A percentile compares a stretch with the other conserved stretches of the same genome.
These are phyloP conservation scores for Achlya flavicornis DNA, from an alignment of 2,888 invertebrate genomes.

Conservation along the genomic window DNA sequence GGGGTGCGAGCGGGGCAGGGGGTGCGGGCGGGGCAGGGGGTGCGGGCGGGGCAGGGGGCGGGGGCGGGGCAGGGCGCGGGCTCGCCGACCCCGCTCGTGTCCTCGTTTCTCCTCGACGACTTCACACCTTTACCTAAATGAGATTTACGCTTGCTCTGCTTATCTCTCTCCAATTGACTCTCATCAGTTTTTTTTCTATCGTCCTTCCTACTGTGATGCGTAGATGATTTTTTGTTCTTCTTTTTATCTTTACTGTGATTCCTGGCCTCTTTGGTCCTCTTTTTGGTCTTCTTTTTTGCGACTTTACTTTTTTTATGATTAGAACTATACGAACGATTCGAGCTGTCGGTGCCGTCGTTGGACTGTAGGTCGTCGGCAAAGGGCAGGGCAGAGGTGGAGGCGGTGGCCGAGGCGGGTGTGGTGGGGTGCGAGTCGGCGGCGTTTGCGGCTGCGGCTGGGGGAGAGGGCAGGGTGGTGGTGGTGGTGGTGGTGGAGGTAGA, in stretches of 20 bases:
- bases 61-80: constrained; percentile 10
- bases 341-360: constrained; percentile 21
- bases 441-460: constrained; percentile 7
- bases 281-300: constrained; percentile 43
- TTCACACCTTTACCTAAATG: constrained; percentile 64
- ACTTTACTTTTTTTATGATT: constrained; percentile 31
- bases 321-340: constrained; percentile 19
- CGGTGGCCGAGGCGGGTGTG: constrained; percentile 16
- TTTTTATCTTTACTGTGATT: constrained; percentile 42
- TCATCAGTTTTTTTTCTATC: constrained; percentile 15
- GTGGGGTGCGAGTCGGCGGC: constrained; percentile 25
- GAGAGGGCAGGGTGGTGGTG: constrained; percentile 1
- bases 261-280: constrained; percentile 36
- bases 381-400: constrained; percentile 20
- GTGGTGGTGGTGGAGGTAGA: constrained; percentile 25
- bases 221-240: constrained; percentile 24
- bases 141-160: constrained; percentile 54
- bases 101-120: constrained; percentile 45
- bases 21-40: constrained; percentile 19
- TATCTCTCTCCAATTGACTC: constrained; percentile 34
- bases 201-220: not conserved
- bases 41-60: constrained; percentile 9
- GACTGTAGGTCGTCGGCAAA: constrained; percentile 18
- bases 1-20: constrained; percentile 18
- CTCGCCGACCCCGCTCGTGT: not conserved